Percentiles rank a stretch among this genome's conserved stretches.
Conservation (phyloP, 2,888 invertebrate species). For the Hylaea fasciaria region DNA sequence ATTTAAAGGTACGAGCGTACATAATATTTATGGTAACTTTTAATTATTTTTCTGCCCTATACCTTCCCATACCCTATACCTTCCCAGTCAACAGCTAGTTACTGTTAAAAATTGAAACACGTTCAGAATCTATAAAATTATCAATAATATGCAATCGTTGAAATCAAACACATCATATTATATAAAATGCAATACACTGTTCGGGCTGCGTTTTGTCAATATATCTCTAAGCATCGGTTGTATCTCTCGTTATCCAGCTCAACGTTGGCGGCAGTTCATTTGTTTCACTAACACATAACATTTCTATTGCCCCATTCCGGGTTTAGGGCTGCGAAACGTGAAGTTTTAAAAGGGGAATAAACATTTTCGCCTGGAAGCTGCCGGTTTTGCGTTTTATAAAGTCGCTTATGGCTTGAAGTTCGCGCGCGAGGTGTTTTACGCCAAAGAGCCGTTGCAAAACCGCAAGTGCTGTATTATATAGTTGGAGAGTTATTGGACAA, state of each 20-base stretch:
- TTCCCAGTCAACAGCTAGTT: too few species aligned
- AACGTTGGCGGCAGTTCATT: constrained; percentile 3
- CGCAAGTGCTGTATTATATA: constrained; percentile 7
- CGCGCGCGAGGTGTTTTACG: constrained; percentile 7
- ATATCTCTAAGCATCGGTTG: constrained; percentile 10
- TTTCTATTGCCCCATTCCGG: constrained; percentile 25
- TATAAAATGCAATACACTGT: too few species aligned
- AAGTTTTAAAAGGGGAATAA: constrained; percentile 20
- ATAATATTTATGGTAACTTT: too few species aligned
- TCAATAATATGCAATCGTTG: too few species aligned
- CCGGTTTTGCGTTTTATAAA: constrained; percentile 18
- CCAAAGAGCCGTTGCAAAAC: constrained; percentile 9
- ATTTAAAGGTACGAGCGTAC: too few species aligned
- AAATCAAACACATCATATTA: too few species aligned
- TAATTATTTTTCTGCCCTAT: too few species aligned
- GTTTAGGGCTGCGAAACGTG: constrained; percentile 17
- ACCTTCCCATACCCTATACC: too few species aligned
- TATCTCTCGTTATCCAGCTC: constrained; percentile 5
- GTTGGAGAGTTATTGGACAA: not conserved
- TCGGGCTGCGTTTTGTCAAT: not conserved
- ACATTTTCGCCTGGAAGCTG: constrained; percentile 17
- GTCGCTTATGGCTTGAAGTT: constrained; percentile 8
- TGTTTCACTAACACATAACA: constrained; percentile 18
- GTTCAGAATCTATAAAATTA: too few species aligned
- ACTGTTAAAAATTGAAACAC: too few species aligned